A percentile compares a stretch with the other conserved stretches of the same genome.
Conservation (phyloP, 1,140 invertebrate genomes). For the Penaeus chinensis region DNA sequence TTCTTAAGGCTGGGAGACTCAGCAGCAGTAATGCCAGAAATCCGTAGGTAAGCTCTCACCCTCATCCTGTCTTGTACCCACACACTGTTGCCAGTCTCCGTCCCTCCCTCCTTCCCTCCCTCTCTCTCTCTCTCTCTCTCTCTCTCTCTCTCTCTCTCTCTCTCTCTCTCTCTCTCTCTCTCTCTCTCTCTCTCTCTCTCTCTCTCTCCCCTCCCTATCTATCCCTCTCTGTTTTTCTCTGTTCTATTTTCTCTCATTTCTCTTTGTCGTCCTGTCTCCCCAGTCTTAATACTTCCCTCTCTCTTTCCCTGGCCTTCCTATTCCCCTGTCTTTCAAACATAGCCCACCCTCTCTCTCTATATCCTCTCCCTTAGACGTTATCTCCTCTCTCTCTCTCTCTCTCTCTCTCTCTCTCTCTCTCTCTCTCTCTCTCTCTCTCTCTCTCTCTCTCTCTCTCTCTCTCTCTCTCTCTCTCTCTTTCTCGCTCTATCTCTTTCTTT, state of each 20-base stretch:
- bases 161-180: slow-evolving; percentile 8
- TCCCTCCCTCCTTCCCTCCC: too few species aligned
- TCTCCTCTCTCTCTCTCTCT: not conserved
- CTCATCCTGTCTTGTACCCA: too few species aligned
- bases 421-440: not conserved
- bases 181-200: not conserved
- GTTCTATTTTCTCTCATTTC: not conserved
- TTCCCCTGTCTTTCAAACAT: not conserved
- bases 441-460: not conserved
- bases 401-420: too few species aligned
- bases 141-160: not conserved
- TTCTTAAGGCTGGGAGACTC: too few species aligned
- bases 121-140: too few species aligned
- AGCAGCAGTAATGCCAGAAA: too few species aligned
- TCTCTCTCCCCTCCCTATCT: not conserved
- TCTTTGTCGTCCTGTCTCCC: not conserved
- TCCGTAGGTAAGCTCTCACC: too few species aligned
- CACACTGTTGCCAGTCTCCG: too few species aligned
- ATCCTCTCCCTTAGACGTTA: too few species aligned
- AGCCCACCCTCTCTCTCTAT: too few species aligned
- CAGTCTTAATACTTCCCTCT: not conserved
- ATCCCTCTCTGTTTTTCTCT: not conserved
- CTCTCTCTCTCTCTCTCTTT: not conserved
- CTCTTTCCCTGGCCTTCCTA: not conserved
- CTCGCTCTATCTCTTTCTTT: too few species aligned